Percentiles rank a stretch among this genome's conserved stretches.
Evolutionary conservation across 2,113 vertebrate genomes (phyloP).

Genomic region (Chinchilla lanigera): DNA sequence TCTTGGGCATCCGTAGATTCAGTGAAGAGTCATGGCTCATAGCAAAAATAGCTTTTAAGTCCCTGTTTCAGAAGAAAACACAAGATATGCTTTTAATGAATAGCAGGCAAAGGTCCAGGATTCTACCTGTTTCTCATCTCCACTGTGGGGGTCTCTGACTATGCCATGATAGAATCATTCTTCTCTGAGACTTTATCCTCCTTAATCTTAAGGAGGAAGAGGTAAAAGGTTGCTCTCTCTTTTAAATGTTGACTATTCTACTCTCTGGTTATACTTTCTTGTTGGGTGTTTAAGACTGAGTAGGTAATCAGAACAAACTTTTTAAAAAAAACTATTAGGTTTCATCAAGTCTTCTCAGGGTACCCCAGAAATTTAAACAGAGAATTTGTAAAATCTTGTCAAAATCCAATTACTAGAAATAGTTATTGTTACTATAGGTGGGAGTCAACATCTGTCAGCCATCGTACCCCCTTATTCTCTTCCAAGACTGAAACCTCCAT

Average conservation of each 20-base stretch:
- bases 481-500: slow-evolving; percentile 15
- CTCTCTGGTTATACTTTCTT: not conserved
- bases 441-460: not conserved
- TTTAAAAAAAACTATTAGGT: not conserved
- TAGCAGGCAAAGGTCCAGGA: not conserved
- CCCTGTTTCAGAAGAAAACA: not conserved
- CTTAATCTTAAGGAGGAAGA: not conserved
- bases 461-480: not conserved
- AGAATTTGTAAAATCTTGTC: slow-evolving; percentile 13
- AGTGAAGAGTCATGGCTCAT: not conserved
- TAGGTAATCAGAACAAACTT: not conserved
- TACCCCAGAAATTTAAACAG: slow-evolving; percentile 20
- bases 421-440: not conserved
- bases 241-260: not conserved
- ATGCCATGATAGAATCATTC: not conserved
- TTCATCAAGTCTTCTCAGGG: not conserved
- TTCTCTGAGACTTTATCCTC: not conserved
- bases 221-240: not conserved
- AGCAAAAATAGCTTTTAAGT: not conserved
- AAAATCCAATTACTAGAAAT: slow-evolving; percentile 3
- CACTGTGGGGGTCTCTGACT: not conserved
- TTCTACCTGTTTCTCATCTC: not conserved
- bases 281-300: not conserved
- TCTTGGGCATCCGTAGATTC: not conserved
- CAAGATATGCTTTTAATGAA: not conserved